Percentiles rank a stretch among this genome's conserved stretches.
phyloP scores from a whole-genome alignment of 2,113 vertebrate species.

The Pluvialis apricaria region DNA sequence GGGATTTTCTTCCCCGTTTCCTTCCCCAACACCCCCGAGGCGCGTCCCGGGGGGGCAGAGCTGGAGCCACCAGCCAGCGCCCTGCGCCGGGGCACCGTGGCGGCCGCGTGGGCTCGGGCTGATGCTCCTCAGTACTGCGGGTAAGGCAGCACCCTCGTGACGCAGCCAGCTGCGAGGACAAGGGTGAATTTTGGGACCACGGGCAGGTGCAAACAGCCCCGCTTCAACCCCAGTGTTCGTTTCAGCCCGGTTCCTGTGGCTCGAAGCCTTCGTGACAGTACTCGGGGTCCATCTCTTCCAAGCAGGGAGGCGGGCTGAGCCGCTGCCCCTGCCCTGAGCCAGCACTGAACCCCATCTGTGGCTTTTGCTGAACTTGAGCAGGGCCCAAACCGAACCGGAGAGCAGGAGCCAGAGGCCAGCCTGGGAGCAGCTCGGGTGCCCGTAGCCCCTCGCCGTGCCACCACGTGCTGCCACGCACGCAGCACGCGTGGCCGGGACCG shows the following conservation, averaged over 20 bases:
- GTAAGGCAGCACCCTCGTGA: neutral
- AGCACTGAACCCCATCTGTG: neutral
- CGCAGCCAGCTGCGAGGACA: fast-evolving
- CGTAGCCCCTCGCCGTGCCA: neutral
- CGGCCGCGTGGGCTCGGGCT: fast-evolving
- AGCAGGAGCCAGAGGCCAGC: neutral
- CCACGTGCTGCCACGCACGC: fast-evolving
- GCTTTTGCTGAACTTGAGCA: neutral
- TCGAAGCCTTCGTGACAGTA: fast-evolving
- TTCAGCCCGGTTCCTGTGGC: neutral
- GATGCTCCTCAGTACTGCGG: neutral
- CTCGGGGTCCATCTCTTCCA: neutral
- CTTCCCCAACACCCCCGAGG: neutral
- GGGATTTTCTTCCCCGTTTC: neutral
- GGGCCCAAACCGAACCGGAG: neutral
- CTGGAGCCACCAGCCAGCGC: neutral
- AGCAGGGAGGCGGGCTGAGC: neutral
- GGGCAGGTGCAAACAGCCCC: fast-evolving
- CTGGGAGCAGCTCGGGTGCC: neutral
- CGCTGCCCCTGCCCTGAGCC: neutral
- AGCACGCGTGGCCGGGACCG: fast-evolving
- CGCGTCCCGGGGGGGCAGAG: neutral
- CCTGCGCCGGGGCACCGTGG: neutral
- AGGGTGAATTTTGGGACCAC: neutral
- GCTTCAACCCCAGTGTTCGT: fast-evolving